A percentile compares a stretch with the other conserved stretches of the same genome.
Evolutionary conservation across 2,113 vertebrate species (phyloP).

Genomic region (Varanus komodoensis): DNA sequence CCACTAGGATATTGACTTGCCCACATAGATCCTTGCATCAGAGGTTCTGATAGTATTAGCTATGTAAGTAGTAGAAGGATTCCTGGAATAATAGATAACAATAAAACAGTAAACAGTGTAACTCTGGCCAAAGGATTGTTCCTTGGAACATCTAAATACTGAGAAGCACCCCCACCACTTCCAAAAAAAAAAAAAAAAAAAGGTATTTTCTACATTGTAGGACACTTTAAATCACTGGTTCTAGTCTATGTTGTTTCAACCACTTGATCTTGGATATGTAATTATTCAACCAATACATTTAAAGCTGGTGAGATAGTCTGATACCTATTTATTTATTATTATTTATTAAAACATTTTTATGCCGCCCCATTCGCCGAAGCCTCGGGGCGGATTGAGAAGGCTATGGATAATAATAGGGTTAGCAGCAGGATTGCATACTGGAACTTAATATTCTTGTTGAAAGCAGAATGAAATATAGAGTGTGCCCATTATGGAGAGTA

Average conservation of each 20-base stretch:
- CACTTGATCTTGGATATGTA: not conserved
- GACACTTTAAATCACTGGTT: not conserved
- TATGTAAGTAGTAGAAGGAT: not conserved
- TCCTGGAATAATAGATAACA: not conserved
- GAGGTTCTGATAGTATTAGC: not conserved
- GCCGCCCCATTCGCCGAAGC: too few species aligned
- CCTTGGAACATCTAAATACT: not conserved
- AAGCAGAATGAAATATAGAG: not conserved
- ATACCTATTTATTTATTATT: too few species aligned
- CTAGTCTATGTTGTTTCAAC: not conserved
- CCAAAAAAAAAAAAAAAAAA: too few species aligned
- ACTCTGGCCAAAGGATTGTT: not conserved
- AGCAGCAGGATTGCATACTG: not conserved
- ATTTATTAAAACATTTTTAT: too few species aligned
- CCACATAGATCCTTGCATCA: not conserved
- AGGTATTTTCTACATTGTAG: not conserved
- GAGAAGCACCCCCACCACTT: too few species aligned
- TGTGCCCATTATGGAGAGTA: not conserved
- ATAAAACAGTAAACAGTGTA: not conserved
- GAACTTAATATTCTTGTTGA: not conserved
- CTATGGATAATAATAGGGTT: not conserved
- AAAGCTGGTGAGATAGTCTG: not conserved
- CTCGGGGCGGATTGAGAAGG: too few species aligned
- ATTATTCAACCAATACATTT: not conserved
- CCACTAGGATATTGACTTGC: not conserved